Percentiles rank a stretch among this genome's conserved stretches.
These are phyloP conservation scores for Ranitomeya imitator DNA, from an alignment of 2,113 vertebrate species.

Conservation along the genomic window DNA sequence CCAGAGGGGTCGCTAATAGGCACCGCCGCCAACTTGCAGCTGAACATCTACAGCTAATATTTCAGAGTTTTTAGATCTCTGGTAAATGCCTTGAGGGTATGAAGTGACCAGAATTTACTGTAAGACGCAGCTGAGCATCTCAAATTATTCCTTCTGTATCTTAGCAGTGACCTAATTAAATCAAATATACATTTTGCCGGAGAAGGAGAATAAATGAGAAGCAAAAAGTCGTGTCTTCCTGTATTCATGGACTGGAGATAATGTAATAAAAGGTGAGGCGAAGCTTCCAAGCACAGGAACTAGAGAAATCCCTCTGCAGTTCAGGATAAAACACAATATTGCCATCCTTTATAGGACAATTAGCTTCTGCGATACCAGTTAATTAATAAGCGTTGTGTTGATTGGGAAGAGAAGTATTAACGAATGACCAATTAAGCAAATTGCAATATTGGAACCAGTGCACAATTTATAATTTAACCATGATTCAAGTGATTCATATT, in stretches of 20 bases:
- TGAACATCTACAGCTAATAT: background rate
- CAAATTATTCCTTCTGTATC: background rate
- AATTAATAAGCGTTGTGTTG: conserved; percentile 11
- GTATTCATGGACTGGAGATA: background rate
- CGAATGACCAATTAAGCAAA: conserved; percentile 31
- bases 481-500: background rate
- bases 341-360: background rate
- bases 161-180: conserved; percentile 22
- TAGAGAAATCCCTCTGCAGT: background rate
- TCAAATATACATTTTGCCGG: background rate
- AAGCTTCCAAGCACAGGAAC: background rate
- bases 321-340: background rate
- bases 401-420: background rate
- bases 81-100: background rate
- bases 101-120: conserved; percentile 18
- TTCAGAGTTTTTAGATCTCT: background rate
- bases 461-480: background rate
- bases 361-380: background rate
- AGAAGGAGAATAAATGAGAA: background rate
- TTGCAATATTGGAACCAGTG: conserved; percentile 24
- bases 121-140: background rate
- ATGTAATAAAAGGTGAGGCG: background rate
- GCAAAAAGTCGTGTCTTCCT: background rate
- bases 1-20: no score
- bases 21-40: no score